phyloP scores from a whole-genome alignment of 2,888 invertebrate species.

The Capitulum mitella region DNA sequence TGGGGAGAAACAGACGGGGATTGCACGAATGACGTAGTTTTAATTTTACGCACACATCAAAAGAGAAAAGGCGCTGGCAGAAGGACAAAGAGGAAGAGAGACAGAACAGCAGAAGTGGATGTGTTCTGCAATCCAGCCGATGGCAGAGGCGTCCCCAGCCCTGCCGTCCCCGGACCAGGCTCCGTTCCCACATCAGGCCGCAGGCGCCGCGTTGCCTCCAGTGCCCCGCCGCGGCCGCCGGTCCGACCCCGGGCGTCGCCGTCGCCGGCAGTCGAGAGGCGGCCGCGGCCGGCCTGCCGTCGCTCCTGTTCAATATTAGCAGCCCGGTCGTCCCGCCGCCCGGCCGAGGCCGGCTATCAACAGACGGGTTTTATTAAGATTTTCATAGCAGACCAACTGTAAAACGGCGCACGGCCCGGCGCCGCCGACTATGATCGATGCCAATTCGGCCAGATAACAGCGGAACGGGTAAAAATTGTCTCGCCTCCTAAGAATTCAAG shows the following conservation, averaged over 20 bases:
- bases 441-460: background rate
- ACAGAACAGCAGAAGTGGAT: too few species aligned
- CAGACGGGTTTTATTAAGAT: background rate
- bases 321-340: background rate
- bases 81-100: constrained; percentile 7
- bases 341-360: background rate
- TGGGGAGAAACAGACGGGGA: background rate
- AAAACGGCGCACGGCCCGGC: background rate
- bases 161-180: background rate
- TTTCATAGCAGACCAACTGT: background rate
- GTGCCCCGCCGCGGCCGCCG: too few species aligned
- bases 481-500: background rate
- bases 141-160: background rate
- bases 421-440: background rate
- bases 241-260: too few species aligned
- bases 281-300: constrained; percentile 29
- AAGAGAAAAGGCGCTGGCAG: background rate
- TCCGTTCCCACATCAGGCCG: too few species aligned
- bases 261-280: too few species aligned
- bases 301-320: constrained; percentile 29
- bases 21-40: constrained; percentile 8
- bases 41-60: constrained; percentile 11
- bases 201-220: too few species aligned
- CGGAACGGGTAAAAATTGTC: constrained; percentile 9
- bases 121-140: too few species aligned